Base-by-base conservation (phyloP, 2,113 vertebrate species). In the Pao palembangensis region DNA sequence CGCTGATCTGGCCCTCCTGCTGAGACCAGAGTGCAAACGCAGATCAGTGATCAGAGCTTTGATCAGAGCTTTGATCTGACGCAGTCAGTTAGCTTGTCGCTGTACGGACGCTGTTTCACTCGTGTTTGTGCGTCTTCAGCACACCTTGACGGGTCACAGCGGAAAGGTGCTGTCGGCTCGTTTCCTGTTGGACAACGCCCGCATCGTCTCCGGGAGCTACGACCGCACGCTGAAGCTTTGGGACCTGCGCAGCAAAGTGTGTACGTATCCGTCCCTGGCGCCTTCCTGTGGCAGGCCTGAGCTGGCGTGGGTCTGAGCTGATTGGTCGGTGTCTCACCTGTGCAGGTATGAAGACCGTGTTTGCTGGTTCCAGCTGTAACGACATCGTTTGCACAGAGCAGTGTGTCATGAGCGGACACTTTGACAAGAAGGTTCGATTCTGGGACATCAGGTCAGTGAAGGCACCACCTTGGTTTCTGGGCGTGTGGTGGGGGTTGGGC, bases 191-290 rank as follows among this genome's bases (percentile, higher is more conserved):
- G 97, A 98, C 88, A 97, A 98, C 11, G 91, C 96, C 0, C 94
- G 96, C 0, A 98, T 99, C n/a, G 97, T 98, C 51, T 99, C 97
- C 0, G 96, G 97, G 44, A 98, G 96, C 68, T 98, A 99, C 0
- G 97, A 99, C 87, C 89, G 97, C 55, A 99, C 97, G 0, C 94
- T 99, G 63, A 99, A 99, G 67, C 94, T 99, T 44, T 99, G 97
- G 97, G 96, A 99, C 75, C 93, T 99, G 17, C 95, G 95, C 87
- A 98, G 94, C 90, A 98, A 98, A 97, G 96, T 98, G 88, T 99
- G 97, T 99, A 94, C 91, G 97, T 84, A 58, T 51, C 21, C 21
- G 2, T 2, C 2, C 21, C 21, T 2, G 21, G 21, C 21, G 2
- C 2, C 21, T 6, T 3, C 28, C 28, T 31, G 28, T 31, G 5